These are phyloP conservation scores for Spinus olivaceus DNA, from an alignment of 2,797 vertebrate species.

Conservation along the genomic window DNA sequence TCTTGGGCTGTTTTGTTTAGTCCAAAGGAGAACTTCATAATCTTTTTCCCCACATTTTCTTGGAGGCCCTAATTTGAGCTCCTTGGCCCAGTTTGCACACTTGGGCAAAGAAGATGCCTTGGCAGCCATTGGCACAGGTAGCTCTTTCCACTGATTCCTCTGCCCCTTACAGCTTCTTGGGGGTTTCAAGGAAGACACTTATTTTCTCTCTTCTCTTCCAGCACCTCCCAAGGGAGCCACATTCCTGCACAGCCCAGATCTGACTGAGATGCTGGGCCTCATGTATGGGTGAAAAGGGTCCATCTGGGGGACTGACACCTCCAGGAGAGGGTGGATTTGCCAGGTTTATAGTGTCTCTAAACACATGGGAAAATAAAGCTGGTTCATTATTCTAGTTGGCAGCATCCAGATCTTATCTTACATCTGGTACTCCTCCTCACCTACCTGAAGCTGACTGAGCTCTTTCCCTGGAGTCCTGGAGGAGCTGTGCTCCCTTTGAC, in stretches of 20 bases:
- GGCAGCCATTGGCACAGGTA: background rate
- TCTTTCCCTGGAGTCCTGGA: background rate
- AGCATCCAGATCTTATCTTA: background rate
- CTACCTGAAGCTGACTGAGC: background rate
- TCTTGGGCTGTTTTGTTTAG: background rate
- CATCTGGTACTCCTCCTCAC: background rate
- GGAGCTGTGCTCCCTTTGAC: constrained; percentile 2
- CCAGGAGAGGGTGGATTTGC: background rate
- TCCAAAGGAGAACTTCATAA: background rate
- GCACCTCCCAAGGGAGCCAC: background rate
- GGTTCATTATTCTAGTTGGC: background rate
- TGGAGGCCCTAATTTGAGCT: background rate
- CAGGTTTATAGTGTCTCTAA: background rate
- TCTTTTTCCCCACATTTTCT: background rate
- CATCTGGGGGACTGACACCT: background rate
- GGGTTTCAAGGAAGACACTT: background rate
- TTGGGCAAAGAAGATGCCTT: background rate
- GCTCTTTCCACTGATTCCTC: background rate
- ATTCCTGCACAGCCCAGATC: background rate
- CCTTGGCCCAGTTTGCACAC: background rate
- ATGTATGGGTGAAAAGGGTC: background rate
- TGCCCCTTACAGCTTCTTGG: background rate
- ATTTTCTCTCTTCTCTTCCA: background rate
- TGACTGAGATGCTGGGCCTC: background rate
- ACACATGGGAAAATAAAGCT: background rate